phyloP scores from a whole-genome alignment of 2,797 vertebrate species.

The Hippoglossus hippoglossus region DNA sequence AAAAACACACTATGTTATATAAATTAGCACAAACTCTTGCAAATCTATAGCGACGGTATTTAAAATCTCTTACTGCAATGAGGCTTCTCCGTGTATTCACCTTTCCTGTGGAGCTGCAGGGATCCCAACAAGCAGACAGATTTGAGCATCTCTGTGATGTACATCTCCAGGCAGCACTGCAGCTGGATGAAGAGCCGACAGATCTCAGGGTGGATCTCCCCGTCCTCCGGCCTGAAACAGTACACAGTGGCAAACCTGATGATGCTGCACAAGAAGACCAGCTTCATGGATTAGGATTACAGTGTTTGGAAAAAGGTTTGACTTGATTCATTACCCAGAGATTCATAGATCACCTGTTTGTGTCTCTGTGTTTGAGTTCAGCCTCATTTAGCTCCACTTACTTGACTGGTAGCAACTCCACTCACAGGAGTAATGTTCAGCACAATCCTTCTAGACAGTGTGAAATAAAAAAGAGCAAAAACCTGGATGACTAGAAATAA shows the following conservation, averaged over 20 bases:
- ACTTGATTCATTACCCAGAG: too few species aligned
- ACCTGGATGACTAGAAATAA: too few species aligned
- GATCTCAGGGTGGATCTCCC: slow-evolving; percentile 98
- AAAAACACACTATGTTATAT: too few species aligned
- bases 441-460: too few species aligned
- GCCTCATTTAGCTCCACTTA: too few species aligned
- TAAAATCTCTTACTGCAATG: background rate
- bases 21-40: slow-evolving; percentile 2
- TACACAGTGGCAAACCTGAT: slow-evolving; percentile 37
- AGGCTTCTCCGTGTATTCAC: slow-evolving; percentile 70
- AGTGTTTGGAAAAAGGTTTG: too few species aligned
- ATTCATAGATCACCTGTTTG: too few species aligned
- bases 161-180: slow-evolving; percentile 99
- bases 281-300: background rate
- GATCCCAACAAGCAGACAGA: slow-evolving; percentile 96
- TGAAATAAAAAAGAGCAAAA: too few species aligned
- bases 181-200: slow-evolving; percentile 97
- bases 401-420: too few species aligned
- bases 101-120: slow-evolving; percentile 97
- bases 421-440: too few species aligned
- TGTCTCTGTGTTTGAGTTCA: too few species aligned
- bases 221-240: slow-evolving; percentile 92
- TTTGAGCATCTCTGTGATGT: slow-evolving; percentile 98
- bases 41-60: background rate
- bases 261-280: background rate